Evolutionary conservation across 2,797 vertebrate species (phyloP).

Genomic region (Aeoliscus strigatus): DNA sequence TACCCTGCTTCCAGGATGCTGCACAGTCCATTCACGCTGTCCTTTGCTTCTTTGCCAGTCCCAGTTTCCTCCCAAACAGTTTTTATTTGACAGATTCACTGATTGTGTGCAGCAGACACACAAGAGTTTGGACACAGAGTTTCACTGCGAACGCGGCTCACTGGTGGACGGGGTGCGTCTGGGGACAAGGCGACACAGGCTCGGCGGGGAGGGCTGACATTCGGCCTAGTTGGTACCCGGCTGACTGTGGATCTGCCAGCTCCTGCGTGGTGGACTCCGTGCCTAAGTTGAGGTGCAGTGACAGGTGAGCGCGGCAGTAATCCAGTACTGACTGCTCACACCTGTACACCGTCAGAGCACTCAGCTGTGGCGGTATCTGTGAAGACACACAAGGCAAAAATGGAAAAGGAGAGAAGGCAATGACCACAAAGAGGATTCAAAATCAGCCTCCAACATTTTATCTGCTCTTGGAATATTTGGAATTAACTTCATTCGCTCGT

Average conservation of each 20-base stretch:
- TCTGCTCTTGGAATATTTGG: slow-evolving; percentile 39
- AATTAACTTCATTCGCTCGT: slow-evolving; percentile 51
- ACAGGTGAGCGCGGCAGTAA: slow-evolving; percentile 90
- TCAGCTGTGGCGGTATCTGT: slow-evolving; percentile 86
- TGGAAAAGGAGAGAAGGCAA: slow-evolving; percentile 15
- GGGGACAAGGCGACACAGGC: slow-evolving; percentile 59
- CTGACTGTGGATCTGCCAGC: slow-evolving; percentile 49
- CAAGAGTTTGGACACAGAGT: slow-evolving; percentile 34
- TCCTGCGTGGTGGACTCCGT: slow-evolving; percentile 69
- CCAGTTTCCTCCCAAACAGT: slow-evolving; percentile 43
- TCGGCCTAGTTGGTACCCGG: slow-evolving; percentile 44
- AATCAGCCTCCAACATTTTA: slow-evolving; percentile 33
- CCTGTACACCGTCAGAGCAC: slow-evolving; percentile 85
- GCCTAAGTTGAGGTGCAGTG: slow-evolving; percentile 81
- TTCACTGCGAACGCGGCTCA: no score
- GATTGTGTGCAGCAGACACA: slow-evolving; percentile 34
- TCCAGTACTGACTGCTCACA: slow-evolving; percentile 86
- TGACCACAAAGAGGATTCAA: slow-evolving; percentile 14
- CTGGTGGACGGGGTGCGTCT: slow-evolving; percentile 59
- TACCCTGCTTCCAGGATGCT: slow-evolving; percentile 37
- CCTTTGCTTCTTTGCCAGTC: slow-evolving; percentile 48
- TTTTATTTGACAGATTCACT: slow-evolving; percentile 26
- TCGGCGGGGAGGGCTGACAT: slow-evolving; percentile 51
- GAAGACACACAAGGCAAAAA: no score
- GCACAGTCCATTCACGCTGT: slow-evolving; percentile 46